Evolutionary conservation across 2,113 vertebrate genomes (phyloP).

Genomic region (Campylorhamphus procurvoides): DNA sequence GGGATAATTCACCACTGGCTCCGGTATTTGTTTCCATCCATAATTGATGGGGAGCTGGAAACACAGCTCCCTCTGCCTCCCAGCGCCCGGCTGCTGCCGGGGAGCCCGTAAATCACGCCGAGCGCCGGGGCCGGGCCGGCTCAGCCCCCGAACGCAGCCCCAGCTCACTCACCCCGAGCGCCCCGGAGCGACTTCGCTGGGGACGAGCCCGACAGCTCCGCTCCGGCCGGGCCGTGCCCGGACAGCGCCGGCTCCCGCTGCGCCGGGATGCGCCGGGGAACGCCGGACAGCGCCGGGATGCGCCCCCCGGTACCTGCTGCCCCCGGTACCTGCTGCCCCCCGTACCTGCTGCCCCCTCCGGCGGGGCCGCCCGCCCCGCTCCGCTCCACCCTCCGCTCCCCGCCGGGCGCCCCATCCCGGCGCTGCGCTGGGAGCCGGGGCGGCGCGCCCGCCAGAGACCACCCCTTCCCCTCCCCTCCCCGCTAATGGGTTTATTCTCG

Average conservation of each 20-base stretch:
- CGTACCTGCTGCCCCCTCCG: too few species aligned
- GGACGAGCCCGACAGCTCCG: background rate
- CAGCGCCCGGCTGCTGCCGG: conserved; percentile 8
- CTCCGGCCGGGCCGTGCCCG: background rate
- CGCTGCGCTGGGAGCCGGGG: too few species aligned
- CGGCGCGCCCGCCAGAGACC: too few species aligned
- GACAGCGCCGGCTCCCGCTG: background rate
- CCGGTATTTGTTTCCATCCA: conserved; percentile 73
- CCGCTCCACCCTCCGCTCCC: too few species aligned
- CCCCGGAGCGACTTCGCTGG: background rate
- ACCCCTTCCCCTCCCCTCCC: too few species aligned
- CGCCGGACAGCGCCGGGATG: background rate
- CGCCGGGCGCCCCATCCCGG: too few species aligned
- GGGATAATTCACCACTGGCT: conserved; percentile 51
- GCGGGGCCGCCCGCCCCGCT: too few species aligned
- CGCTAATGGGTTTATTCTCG: too few species aligned
- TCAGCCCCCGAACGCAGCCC: background rate
- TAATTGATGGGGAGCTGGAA: conserved; percentile 68
- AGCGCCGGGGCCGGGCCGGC: background rate
- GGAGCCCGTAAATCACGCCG: conserved; percentile 39
- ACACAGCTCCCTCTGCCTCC: conserved; percentile 46
- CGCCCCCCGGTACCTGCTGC: too few species aligned
- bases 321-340: too few species aligned
- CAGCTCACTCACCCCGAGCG: background rate
- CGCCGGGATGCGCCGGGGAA: background rate